Percentiles rank a stretch among this genome's conserved stretches.
phyloP scores from a whole-genome alignment of 2,888 invertebrate species.

The Pristionchus exspectatus region DNA sequence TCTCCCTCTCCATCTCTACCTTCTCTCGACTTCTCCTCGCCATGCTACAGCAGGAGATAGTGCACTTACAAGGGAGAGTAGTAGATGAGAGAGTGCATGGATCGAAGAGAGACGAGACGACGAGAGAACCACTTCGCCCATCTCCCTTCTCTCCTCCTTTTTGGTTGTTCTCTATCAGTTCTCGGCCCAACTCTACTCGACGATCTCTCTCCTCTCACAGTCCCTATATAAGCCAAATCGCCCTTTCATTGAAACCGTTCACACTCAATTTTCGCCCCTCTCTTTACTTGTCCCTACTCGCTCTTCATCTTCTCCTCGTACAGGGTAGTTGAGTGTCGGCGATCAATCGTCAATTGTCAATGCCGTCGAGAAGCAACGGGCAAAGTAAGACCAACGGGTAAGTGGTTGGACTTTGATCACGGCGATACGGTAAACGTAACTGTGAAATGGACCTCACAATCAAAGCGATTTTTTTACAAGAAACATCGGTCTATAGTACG shows the following conservation, averaged over 20 bases:
- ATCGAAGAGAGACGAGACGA: conserved; percentile 25
- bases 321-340: background rate
- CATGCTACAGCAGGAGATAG: background rate
- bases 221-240: background rate
- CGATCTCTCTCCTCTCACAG: background rate
- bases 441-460: no score
- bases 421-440: no score
- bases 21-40: background rate
- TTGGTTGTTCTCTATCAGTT: conserved; percentile 50
- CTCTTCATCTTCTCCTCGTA: background rate
- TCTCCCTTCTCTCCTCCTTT: conserved; percentile 19
- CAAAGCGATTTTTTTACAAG: no score
- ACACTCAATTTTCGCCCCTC: background rate
- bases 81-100: background rate
- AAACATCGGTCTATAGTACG: no score
- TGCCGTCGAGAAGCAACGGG: background rate
- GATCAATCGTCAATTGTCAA: background rate
- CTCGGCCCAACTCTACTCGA: conserved; percentile 28
- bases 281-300: background rate
- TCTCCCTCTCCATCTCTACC: background rate
- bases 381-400: background rate
- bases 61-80: background rate
- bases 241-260: conserved; percentile 33
- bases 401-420: background rate
- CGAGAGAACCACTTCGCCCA: conserved; percentile 31